These are phyloP conservation scores for Polyodon spathula DNA, from an alignment of 2,113 vertebrate species.

Conservation along the genomic window DNA sequence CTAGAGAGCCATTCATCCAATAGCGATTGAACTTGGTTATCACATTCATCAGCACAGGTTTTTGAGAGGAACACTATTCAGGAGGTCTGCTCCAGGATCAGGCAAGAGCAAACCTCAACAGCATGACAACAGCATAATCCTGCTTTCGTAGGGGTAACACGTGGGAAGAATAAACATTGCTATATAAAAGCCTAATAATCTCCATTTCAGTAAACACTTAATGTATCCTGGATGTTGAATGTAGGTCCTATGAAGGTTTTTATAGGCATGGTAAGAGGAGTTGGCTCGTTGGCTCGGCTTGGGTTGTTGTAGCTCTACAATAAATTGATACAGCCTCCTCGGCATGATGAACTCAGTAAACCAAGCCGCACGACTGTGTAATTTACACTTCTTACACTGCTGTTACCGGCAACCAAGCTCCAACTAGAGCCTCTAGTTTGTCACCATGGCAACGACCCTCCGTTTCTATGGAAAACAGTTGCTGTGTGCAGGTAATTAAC, in stretches of 20 bases:
- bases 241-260: not conserved
- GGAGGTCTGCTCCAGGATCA: too few species aligned
- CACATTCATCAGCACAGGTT: too few species aligned
- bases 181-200: too few species aligned
- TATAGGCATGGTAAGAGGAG: not conserved
- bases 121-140: too few species aligned
- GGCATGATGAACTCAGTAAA: conserved; percentile 9
- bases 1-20: too few species aligned
- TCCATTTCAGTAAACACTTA: too few species aligned
- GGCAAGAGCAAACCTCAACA: too few species aligned
- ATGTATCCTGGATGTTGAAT: too few species aligned
- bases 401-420: conserved; percentile 23
- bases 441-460: conserved; percentile 36
- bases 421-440: conserved; percentile 23
- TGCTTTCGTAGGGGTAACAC: too few species aligned
- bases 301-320: conserved; percentile 8
- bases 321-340: conserved; percentile 16
- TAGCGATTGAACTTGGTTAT: too few species aligned
- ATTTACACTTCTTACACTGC: conserved; percentile 31
- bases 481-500: conserved; percentile 33
- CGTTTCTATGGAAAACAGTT: conserved; percentile 31
- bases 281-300: conserved; percentile 8
- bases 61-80: too few species aligned
- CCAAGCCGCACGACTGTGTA: conserved; percentile 16
- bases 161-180: too few species aligned